Evolutionary conservation across 1,140 invertebrate species (phyloP).

Genomic region (Vollenhovia emeryi): DNA sequence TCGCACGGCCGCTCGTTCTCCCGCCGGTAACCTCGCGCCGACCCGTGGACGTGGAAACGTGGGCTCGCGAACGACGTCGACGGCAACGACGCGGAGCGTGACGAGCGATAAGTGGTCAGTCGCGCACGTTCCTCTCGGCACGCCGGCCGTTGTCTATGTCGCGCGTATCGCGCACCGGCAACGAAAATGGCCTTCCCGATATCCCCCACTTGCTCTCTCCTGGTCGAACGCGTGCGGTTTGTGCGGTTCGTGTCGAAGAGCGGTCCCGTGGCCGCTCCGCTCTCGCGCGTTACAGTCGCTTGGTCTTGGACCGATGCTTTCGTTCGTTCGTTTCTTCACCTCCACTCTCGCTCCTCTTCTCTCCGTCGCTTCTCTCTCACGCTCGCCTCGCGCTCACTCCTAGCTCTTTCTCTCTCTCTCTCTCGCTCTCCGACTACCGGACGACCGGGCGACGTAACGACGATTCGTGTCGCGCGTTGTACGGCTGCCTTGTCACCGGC

Average conservation of each 20-base stretch:
- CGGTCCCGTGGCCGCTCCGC: constrained; percentile 35
- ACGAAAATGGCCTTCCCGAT: constrained; percentile 71
- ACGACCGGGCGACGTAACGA: constrained; percentile 58
- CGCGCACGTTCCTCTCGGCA: constrained; percentile 11
- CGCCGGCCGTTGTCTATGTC: constrained; percentile 59
- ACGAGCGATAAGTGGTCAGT: background rate
- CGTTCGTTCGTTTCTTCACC: constrained; percentile 66
- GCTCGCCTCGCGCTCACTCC: no score
- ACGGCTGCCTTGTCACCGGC: constrained; percentile 70
- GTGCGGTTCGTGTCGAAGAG: constrained; percentile 59
- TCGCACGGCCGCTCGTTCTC: background rate
- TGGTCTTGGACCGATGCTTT: constrained; percentile 55
- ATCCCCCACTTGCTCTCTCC: constrained; percentile 61
- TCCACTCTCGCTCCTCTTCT: constrained; percentile 39
- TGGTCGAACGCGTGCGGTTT: constrained; percentile 27
- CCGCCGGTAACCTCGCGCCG: no score
- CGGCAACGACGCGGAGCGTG: background rate
- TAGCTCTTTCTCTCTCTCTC: constrained; percentile 24
- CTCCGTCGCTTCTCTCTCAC: no score
- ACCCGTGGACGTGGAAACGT: no score
- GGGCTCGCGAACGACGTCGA: background rate
- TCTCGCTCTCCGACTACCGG: constrained; percentile 50
- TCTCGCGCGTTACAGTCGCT: constrained; percentile 1
- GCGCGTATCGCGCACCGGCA: constrained; percentile 58
- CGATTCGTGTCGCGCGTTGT: constrained; percentile 64